Evolutionary conservation across 64 coral and sea anemone genomes (phyloP).

Genomic region (Dendronephthya gigantea): DNA sequence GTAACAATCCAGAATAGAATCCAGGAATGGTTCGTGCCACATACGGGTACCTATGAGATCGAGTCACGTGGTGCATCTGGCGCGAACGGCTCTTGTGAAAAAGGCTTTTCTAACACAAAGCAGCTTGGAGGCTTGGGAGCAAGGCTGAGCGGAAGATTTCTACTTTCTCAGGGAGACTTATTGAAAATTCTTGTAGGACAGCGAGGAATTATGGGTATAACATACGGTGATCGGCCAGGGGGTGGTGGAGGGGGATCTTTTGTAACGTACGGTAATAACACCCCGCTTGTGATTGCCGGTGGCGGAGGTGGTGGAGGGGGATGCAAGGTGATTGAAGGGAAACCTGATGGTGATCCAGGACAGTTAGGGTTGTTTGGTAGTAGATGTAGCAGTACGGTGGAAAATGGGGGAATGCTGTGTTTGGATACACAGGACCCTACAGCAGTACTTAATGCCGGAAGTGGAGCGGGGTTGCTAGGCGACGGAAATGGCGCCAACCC

Average conservation of each 20-base stretch:
- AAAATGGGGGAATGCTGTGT: slow-evolving; percentile 23
- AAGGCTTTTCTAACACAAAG: background rate
- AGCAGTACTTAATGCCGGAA: slow-evolving; percentile 16
- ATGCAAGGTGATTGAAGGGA: background rate
- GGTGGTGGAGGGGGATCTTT: slow-evolving; percentile 64
- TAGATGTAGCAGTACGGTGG: background rate
- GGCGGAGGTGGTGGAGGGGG: slow-evolving; percentile 55
- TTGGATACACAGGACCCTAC: background rate
- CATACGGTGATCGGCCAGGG: background rate
- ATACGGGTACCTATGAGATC: slow-evolving; percentile 46
- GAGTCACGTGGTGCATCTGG: slow-evolving; percentile 56
- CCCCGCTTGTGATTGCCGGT: slow-evolving; percentile 43
- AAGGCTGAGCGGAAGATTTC: slow-evolving; percentile 47
- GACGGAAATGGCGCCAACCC: slow-evolving; percentile 15
- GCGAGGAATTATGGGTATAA: background rate
- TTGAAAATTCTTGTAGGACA: slow-evolving; percentile 52
- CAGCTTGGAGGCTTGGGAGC: slow-evolving; percentile 33
- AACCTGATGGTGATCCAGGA: slow-evolving; percentile 29
- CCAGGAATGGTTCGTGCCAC: slow-evolving; percentile 49
- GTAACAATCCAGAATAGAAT: slow-evolving; percentile 34
- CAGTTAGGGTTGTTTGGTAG: slow-evolving; percentile 23
- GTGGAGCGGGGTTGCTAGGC: slow-evolving; percentile 35
- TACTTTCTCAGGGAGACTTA: slow-evolving; percentile 1
- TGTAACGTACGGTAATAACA: slow-evolving; percentile 19
- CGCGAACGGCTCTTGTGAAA: slow-evolving; percentile 5